Conservation (phyloP, 1,140 invertebrate species). For the Nymphalis io region DNA sequence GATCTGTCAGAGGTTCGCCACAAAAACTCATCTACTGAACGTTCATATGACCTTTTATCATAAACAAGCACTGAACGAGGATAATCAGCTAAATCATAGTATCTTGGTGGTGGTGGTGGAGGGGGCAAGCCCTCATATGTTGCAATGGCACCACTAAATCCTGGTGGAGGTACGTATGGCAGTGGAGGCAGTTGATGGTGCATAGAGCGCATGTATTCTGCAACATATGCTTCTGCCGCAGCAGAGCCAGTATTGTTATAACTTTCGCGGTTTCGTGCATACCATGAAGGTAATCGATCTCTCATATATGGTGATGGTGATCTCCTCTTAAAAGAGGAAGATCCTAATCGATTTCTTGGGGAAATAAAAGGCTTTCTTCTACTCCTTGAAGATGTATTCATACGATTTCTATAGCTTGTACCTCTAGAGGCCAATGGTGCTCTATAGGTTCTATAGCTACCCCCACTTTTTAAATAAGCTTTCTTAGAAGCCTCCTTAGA, state of each 20-base stretch:
- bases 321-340: constrained; percentile 80
- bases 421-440: constrained; percentile 69
- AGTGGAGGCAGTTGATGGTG: constrained; percentile 89
- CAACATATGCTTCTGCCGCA: constrained; percentile 88
- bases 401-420: constrained; percentile 68
- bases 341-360: constrained; percentile 73
- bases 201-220: constrained; percentile 91
- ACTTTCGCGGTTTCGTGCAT: constrained; percentile 74
- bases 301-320: constrained; percentile 81
- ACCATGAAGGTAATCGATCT: constrained; percentile 73
- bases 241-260: constrained; percentile 82
- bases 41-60: constrained; percentile 91
- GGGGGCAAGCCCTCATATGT: constrained; percentile 88
- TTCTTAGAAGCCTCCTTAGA: constrained; percentile 91
- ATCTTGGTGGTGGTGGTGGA: constrained; percentile 87
- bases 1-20: constrained; percentile 88
- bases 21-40: constrained; percentile 94
- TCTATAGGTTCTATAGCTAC: constrained; percentile 78
- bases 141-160: constrained; percentile 80
- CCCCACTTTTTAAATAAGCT: constrained; percentile 81
- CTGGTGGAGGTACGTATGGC: constrained; percentile 85
- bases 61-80: constrained; percentile 81
- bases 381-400: constrained; percentile 69
- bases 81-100: constrained; percentile 86
- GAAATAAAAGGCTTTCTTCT: constrained; percentile 79